Conservation (phyloP, 2,797 vertebrate genomes). For the Parotocinclus haroldoi region DNA sequence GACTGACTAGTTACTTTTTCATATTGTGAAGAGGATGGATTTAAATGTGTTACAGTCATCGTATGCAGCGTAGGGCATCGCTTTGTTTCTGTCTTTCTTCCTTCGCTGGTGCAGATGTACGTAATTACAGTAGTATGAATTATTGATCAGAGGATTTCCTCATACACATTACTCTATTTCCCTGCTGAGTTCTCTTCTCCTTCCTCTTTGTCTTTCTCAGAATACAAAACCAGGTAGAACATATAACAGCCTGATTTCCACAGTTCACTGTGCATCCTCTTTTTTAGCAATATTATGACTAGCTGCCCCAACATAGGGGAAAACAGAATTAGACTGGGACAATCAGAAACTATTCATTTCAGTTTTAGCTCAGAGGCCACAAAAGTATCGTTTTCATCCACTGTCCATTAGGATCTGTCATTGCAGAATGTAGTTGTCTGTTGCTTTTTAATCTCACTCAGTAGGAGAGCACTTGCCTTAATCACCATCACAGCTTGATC, state of each 20-base stretch:
- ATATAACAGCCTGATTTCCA: neutral
- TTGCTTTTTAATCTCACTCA: conserved; percentile 15
- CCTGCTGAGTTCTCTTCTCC: conserved; percentile 37
- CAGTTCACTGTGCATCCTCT: no score
- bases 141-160: conserved; percentile 54
- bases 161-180: conserved; percentile 34
- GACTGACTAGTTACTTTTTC: no score
- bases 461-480: conserved; percentile 22
- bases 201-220: conserved; percentile 9
- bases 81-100: conserved; percentile 1
- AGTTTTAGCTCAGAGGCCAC: no score
- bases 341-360: no score
- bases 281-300: no score
- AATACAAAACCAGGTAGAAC: conserved; percentile 8
- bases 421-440: conserved; percentile 1
- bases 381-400: no score
- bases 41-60: no score
- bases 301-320: no score
- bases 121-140: conserved; percentile 51
- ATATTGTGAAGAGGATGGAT: no score
- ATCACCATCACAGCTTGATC: conserved; percentile 23
- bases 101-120: conserved; percentile 42
- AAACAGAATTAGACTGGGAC: no score
- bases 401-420: neutral
- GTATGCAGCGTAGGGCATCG: no score